Evolutionary conservation across 2,113 vertebrate genomes (phyloP), one percentile per base, ranked within the genome.

Genomic region (Columba janthina): DNA sequence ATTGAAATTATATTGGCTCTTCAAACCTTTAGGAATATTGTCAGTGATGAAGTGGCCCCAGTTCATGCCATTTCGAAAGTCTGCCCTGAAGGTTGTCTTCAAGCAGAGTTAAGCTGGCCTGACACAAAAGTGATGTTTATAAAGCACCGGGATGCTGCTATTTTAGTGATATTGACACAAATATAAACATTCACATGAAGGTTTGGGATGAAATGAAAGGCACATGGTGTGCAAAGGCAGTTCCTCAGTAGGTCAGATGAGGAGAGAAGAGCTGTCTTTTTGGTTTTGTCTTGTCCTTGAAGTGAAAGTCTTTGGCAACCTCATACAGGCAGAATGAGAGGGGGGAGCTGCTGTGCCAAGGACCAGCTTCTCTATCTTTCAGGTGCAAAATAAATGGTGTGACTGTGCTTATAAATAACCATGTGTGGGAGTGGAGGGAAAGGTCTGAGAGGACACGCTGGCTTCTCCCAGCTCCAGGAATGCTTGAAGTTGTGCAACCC

Each of bases 351-450:
- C 3, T 1, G 21, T 46, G 42, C 32, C 20, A 28, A 46, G 61
- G 65, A 42, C 15, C 12, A 19, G 38, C 40, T 72, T 36, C 64
- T 83, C 44, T 22, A 0, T 16, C 25, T 0, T 40, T 54, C 28
- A 72, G 67, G 61, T 40, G 34, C 34, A 36, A 14, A 56, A 19
- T 0, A 1, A n/a, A 36, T 1, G 44, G 2, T 48, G 70, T 34
- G 51, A 65, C 58, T 1, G 0, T 38, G 7, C 26, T 32, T 50
- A 11, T 6, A 58, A 71, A 32, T 12, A 60, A 3, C 22, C 18
- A 14, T 9, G 58, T 4, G 1, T 26, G 53, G 1, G 20, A 53
- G 54, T 1, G 25, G 18, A 61, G 50, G 15, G 32, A 4, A 10
- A 38, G 60, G 17, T 31, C 64, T 86, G 42, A 53, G 79, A 36